phyloP scores from a whole-genome alignment of 2,888 invertebrate genomes.

The Cerceris ruficornis region DNA sequence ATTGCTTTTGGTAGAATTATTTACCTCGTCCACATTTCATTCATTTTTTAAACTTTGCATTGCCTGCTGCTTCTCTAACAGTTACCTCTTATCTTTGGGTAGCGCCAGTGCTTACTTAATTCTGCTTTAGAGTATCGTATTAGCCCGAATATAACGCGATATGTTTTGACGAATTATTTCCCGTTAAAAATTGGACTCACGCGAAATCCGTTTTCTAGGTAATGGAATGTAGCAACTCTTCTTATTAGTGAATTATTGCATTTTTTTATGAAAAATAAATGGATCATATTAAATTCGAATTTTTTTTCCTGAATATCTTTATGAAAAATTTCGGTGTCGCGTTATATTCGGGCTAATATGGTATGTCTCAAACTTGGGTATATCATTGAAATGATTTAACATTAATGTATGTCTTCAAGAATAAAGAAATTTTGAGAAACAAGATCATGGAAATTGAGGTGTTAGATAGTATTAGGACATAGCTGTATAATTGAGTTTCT shows the following conservation, averaged over 20 bases:
- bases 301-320: too few species aligned
- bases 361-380: constrained; percentile 15
- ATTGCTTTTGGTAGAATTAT: constrained; percentile 54
- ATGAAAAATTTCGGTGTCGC: too few species aligned
- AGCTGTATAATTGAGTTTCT: too few species aligned
- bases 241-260: too few species aligned
- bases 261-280: too few species aligned
- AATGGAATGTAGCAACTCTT: too few species aligned
- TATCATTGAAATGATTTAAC: constrained; percentile 5
- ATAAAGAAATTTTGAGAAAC: constrained; percentile 7
- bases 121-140: background rate
- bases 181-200: too few species aligned
- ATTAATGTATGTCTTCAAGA: constrained; percentile 1
- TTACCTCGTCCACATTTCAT: constrained; percentile 39
- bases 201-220: too few species aligned
- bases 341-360: too few species aligned
- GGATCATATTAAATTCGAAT: too few species aligned
- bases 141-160: too few species aligned
- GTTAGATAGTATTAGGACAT: background rate
- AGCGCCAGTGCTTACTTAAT: constrained; percentile 35
- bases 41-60: constrained; percentile 39
- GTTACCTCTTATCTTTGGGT: constrained; percentile 13
- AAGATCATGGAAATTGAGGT: constrained; percentile 7
- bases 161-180: too few species aligned
- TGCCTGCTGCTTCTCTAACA: constrained; percentile 38